Base-by-base conservation (phyloP, 1,140 invertebrate genomes). In the Oryzaephilus surinamensis region DNA sequence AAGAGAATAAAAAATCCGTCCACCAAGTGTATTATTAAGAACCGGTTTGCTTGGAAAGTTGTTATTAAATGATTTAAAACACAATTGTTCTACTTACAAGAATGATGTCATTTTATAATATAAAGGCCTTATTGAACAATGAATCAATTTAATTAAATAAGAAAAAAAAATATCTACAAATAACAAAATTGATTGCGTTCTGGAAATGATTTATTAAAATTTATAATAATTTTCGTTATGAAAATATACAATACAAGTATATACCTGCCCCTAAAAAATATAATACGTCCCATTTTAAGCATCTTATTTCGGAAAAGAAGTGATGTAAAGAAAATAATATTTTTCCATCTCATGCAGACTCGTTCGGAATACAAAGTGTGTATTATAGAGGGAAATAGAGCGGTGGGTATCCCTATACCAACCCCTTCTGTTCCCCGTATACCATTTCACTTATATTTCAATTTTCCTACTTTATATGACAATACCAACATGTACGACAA, bases 311-410 rank as follows among this genome's bases (percentile, higher is more conserved):
- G 32, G 43, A 38, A 53, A 46, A 49, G 49, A 47, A 49, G 53
- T 55, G 48, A 52, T 49, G 49, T 45, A 48, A 54, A 57, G 52
- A 54, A 55, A 57, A 57, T 56, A 56, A 54, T 56, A 56, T 57
- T 57, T 57, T 57, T 54, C 54, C 50, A 57, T 57, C 52, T 54
- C 45, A 44, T 44, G 50, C 52, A 48, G 47, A 47, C 48, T 51
- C 47, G 46, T 52, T 51, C 52, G 14, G 54, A 54, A 57, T 57
- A 57, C 54, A 57, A 57, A 57, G 52, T 57, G 45, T 53, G 52
- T 47, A 57, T 57, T 57, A 54, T 50, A 45, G 42, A 50, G 36
- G 50, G 48, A 57, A 52, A 54, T 54, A 51, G 50, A 57, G 38
- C 48, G 44, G 11, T 24, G 10, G 45, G 44, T 45, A 46, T 43